Base-by-base conservation (phyloP, 2,888 invertebrate species). In the Drosophila gaucha region DNA sequence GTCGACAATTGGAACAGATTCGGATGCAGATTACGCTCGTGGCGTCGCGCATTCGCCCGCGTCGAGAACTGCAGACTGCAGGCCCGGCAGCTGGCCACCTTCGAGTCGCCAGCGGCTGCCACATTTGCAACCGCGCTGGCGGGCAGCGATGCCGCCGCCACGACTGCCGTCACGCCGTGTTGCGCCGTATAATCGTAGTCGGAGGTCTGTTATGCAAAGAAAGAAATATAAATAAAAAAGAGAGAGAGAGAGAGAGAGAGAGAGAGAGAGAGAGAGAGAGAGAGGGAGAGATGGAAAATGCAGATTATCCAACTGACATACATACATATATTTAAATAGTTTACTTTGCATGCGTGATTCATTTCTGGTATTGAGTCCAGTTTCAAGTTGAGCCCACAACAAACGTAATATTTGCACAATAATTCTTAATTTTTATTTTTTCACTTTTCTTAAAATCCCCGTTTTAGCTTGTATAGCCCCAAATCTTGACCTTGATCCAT, bases 21-120 rank as follows among this genome's bases (percentile, higher is more conserved):
- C n/a, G 91, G 91, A 74, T 92, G 92, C 58, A 92, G 77, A 67
- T 92, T 92, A 30, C 92, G 90, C 56, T 92, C 92, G 47, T 92
- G 92, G 0, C 92, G 91, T 20, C 92, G 89, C 9, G 92, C 92
- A 79, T 92, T 92, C 50, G 92, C 92, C 1, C 91, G 88, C 33
- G 92, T 92, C 12, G 92, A 92, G 63, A 92, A 92, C 59, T 91
- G 90, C 36, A 92, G 77, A 66, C 92, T 91, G 60, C 92, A 92
- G 6, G 92, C 90, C 22, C 91, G 90, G 52, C 92, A 92, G 22
- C 91, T 88, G 36, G 91, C 91, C 57, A 90, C 90, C 68, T 90
- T 91, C 0, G 88, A 83, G 52, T 90, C 90, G 2, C 74, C 85
- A 20, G 80, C 74, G 47, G 88, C 79, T 5, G 89, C 83, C 36